Conservation (phyloP, 2,888 invertebrate species). For the Selenia dentaria region DNA sequence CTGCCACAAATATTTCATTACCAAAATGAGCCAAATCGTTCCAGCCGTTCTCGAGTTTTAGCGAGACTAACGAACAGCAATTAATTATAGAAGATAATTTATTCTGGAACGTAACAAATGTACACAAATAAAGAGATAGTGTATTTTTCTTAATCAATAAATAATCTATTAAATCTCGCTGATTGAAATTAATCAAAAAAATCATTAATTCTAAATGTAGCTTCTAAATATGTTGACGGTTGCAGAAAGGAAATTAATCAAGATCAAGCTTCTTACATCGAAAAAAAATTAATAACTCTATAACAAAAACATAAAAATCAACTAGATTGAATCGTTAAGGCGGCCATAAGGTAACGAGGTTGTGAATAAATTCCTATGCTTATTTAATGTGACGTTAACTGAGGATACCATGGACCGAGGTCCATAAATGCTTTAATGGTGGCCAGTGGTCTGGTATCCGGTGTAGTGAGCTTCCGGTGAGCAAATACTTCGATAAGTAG, state of each 20-base stretch:
- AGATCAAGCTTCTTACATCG: constrained; percentile 2
- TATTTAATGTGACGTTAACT: constrained; percentile 24
- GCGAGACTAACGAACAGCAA: too few relatives aligned
- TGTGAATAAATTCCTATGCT: constrained; percentile 24
- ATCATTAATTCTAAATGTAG: too few relatives aligned
- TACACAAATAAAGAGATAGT: too few relatives aligned
- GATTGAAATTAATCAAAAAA: constrained; percentile 8
- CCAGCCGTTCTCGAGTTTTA: too few relatives aligned
- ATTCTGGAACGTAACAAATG: too few relatives aligned
- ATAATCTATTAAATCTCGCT: background rate
- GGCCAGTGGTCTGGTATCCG: constrained; percentile 18
- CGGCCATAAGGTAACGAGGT: constrained; percentile 28
- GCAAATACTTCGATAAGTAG: constrained; percentile 2
- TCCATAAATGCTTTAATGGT: constrained; percentile 16
- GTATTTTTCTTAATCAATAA: background rate
- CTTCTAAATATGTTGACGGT: background rate
- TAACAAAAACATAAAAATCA: constrained; percentile 18
- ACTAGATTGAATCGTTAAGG: constrained; percentile 21
- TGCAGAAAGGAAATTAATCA: constrained; percentile 11
- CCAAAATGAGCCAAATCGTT: too few relatives aligned
- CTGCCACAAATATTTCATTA: too few relatives aligned
- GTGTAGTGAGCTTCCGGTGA: constrained; percentile 20
- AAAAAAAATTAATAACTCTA: constrained; percentile 12
- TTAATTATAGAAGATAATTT: too few relatives aligned
- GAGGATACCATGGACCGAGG: constrained; percentile 15